phyloP scores from a whole-genome alignment of 2,797 vertebrate species.

The Tiaroga cobitis region DNA sequence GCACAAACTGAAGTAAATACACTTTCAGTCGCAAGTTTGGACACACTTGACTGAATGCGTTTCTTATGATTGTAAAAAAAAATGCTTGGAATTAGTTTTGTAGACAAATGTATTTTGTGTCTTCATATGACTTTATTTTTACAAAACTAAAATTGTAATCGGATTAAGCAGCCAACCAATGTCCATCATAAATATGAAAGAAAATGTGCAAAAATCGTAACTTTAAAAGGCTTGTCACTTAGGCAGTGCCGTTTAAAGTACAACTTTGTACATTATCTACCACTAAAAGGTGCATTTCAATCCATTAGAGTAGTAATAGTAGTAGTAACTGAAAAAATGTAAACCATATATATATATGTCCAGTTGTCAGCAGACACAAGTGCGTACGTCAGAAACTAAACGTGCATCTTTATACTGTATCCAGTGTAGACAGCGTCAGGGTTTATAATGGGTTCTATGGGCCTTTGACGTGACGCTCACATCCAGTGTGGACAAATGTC shows the following conservation, averaged over 20 bases:
- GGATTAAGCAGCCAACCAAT: not conserved
- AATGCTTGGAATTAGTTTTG: not conserved
- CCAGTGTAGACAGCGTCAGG: no score
- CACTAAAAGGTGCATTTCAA: not conserved
- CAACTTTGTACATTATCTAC: not conserved
- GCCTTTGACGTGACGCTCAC: no score
- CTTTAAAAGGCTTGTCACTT: not conserved
- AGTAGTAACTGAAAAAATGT: not conserved
- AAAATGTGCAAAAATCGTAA: not conserved
- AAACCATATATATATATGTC: no score
- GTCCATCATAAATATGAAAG: not conserved
- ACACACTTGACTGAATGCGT: not conserved
- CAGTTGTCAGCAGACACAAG: no score
- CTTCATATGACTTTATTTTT: not conserved
- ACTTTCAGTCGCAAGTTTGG: constrained; percentile 11
- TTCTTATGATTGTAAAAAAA: not conserved
- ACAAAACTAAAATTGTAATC: not conserved
- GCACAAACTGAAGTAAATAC: constrained; percentile 2
- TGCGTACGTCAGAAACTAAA: no score
- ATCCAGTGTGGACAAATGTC: no score
- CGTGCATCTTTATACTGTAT: no score
- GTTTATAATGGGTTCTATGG: no score
- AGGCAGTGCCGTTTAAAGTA: not conserved
- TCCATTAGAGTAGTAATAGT: not conserved
- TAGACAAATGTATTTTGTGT: not conserved